Percentiles rank a stretch among this genome's conserved stretches.
phyloP scores from a whole-genome alignment of 2,797 vertebrate genomes.

The Clamator glandarius region DNA sequence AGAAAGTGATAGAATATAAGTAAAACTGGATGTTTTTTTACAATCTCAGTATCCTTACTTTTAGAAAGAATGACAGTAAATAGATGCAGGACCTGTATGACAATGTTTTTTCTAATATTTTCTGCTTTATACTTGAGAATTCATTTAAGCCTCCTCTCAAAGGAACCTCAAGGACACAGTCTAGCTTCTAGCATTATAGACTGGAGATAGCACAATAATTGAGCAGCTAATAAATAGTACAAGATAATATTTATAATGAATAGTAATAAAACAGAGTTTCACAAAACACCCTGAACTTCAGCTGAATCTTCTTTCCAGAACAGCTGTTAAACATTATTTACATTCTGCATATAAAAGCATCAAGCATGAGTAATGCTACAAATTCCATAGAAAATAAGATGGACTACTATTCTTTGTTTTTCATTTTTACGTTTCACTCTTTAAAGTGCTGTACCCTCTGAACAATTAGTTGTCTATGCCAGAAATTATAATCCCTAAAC shows the following conservation, averaged over 20 bases:
- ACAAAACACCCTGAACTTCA: not conserved
- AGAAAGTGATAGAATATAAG: not conserved
- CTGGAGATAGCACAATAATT: not conserved
- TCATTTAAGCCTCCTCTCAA: not conserved
- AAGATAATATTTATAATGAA: not conserved
- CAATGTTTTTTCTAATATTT: not conserved
- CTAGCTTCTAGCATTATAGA: not conserved
- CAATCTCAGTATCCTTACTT: not conserved
- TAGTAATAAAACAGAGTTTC: not conserved
- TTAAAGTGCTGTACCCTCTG: not conserved
- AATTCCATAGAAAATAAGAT: not conserved
- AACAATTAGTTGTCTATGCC: not conserved
- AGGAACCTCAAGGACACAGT: not conserved
- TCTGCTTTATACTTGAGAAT: not conserved
- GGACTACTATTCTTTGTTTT: not conserved
- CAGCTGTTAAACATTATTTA: not conserved
- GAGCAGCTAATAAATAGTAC: not conserved
- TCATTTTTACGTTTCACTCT: not conserved
- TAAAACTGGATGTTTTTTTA: rapidly evolving
- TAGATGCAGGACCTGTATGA: not conserved
- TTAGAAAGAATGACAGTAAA: not conserved
- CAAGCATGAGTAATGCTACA: not conserved
- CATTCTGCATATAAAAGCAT: not conserved
- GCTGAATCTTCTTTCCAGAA: not conserved
- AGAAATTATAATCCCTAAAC: not conserved